Base-by-base conservation (phyloP, 2,113 vertebrate genomes). In the Catharus minimus region DNA sequence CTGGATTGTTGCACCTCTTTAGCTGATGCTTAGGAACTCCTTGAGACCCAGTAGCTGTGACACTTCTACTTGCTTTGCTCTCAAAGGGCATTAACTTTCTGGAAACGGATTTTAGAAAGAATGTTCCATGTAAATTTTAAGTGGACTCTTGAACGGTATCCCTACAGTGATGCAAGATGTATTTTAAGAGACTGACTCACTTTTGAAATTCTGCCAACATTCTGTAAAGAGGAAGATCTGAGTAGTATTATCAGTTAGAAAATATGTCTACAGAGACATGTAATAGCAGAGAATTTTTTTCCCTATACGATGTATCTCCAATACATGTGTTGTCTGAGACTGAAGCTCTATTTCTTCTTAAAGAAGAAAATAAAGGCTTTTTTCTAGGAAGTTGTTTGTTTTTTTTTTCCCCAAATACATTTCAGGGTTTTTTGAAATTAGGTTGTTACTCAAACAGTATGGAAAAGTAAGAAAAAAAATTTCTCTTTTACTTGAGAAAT, bases 111-210 rank as follows among this genome's bases (percentile, higher is more conserved):
- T 94, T 83, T 67, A 86, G 71, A 69, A 86, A 64, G 83, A 95
- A 86, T 86, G 83, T 92, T 95, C 83, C 73, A 15, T 93, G 73
- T 95, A 79, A 78, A 82, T 93, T 93, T 88, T 81, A 86, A 94
- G 90, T 92, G 86, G 83, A 81, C 88, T 90, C 86, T 92, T 94
- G 93, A 94, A 89, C 1, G 69, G 81, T 90, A 88, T 94, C 73
- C 92, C 86, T 95, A 24, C 52, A 66, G 50, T 95, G 95, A 95
- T 90, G 90, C 49, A 91, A 81, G 82, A 72, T 88, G 30, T 95
- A 94, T 95, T 96, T 95, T 95, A 84, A 73, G 94, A 83, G 38
- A 72, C 88, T 96, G 94, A 95, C 88, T 95, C 93, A 90, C 57
- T 86, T 89, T 30, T 95, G 93, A 95, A 95, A 94, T 84, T 52